Percentiles rank a stretch among this genome's conserved stretches.
Evolutionary conservation across 2,113 vertebrate genomes (phyloP).

Genomic region (Cathartes aura): DNA sequence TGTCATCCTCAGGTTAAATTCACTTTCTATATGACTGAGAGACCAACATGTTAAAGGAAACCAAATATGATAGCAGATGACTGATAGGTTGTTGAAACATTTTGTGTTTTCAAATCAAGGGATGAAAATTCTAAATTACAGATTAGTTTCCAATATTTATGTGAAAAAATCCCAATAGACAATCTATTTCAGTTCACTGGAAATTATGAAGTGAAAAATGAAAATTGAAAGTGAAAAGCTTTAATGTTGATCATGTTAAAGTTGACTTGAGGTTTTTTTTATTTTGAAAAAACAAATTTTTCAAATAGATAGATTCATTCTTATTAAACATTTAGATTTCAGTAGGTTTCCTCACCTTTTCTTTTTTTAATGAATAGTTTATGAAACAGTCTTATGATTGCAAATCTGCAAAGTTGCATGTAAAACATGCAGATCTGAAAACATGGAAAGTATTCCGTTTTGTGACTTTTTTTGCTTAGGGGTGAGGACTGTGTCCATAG

Average conservation of each 20-base stretch:
- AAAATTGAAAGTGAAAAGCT: neutral
- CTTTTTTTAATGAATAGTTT: neutral
- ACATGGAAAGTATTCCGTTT: accelerated
- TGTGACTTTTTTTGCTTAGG: neutral
- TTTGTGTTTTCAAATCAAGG: neutral
- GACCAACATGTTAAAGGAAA: neutral
- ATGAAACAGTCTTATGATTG: neutral
- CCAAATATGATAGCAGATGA: neutral
- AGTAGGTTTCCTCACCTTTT: neutral
- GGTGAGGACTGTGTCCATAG: neutral
- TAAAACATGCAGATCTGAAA: neutral
- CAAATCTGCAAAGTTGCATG: neutral
- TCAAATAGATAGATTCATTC: neutral
- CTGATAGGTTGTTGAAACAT: accelerated
- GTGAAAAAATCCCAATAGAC: neutral
- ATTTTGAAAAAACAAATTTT: neutral
- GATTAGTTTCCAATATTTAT: neutral
- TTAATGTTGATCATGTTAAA: neutral
- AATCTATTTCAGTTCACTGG: neutral
- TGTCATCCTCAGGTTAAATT: neutral
- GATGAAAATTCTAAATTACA: neutral
- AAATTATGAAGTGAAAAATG: neutral
- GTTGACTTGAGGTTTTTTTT: neutral
- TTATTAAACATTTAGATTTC: neutral
- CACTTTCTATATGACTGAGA: neutral